phyloP scores from a whole-genome alignment of 2,888 invertebrate species.

The Deroplatys truncata region DNA sequence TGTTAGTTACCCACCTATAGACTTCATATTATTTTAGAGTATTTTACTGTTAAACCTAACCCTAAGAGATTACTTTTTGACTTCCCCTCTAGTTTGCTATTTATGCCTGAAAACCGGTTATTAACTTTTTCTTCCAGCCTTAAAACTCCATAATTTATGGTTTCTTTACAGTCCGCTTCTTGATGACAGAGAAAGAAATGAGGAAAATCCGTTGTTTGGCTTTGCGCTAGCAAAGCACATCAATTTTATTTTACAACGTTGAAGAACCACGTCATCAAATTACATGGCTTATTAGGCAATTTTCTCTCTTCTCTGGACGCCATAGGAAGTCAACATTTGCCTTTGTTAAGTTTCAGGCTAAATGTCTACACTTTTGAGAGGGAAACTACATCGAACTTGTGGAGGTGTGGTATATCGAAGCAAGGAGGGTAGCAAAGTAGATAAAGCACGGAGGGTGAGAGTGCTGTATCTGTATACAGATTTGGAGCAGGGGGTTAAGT shows the following conservation, averaged over 20 bases:
- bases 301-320: neutral
- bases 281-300: neutral
- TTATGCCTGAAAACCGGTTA: neutral
- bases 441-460: neutral
- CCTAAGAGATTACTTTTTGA: neutral
- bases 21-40: no score
- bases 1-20: no score
- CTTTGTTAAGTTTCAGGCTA: neutral
- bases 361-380: neutral
- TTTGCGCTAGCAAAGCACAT: neutral
- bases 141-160: neutral
- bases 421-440: neutral
- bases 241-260: neutral
- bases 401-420: neutral
- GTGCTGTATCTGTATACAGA: neutral
- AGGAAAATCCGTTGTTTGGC: neutral
- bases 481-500: neutral
- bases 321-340: neutral
- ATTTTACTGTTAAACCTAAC: no score
- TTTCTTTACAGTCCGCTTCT: neutral
- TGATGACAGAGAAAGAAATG: neutral
- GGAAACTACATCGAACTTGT: neutral
- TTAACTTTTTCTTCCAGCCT: neutral
- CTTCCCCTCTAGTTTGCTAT: neutral
- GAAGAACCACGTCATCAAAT: neutral